Conservation (phyloP, 2,888 invertebrate species). For the Scaptomyza parva region DNA sequence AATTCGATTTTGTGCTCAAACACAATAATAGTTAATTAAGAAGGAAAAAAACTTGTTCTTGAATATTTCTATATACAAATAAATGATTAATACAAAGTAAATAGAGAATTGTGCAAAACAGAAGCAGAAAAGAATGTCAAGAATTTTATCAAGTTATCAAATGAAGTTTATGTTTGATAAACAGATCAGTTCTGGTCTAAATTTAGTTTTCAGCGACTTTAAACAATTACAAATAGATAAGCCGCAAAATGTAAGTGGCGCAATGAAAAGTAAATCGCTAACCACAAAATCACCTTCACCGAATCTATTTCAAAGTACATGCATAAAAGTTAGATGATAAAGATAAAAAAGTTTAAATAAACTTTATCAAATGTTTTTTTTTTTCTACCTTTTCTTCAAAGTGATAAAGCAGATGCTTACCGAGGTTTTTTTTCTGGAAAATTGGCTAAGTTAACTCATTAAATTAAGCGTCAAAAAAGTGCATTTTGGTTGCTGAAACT, state of each 20-base stretch:
- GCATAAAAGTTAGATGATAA: neutral
- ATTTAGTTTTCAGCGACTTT: neutral
- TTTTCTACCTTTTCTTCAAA: neutral
- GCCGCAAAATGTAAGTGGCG: slow-evolving; percentile 17
- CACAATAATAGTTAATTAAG: neutral
- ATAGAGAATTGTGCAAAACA: neutral
- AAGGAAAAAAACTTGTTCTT: neutral
- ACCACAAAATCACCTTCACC: slow-evolving; percentile 21
- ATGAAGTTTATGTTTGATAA: slow-evolving; percentile 4
- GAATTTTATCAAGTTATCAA: neutral
- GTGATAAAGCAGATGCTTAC: neutral
- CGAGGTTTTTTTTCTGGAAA: neutral
- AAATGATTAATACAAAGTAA: neutral
- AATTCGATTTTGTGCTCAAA: neutral
- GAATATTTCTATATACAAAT: neutral
- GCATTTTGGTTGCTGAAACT: slow-evolving; percentile 3
- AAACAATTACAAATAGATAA: slow-evolving; percentile 7
- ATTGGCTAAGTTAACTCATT: slow-evolving; percentile 1
- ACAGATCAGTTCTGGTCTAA: neutral
- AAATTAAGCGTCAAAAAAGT: slow-evolving; percentile 20
- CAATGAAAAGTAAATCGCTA: slow-evolving; percentile 7
- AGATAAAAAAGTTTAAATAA: slow-evolving; percentile 1
- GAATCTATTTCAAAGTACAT: neutral
- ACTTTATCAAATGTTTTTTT: neutral
- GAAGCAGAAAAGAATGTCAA: neutral